Evolutionary conservation across 2,113 vertebrate species (phyloP).

Genomic region (Psittacara wagleri): DNA sequence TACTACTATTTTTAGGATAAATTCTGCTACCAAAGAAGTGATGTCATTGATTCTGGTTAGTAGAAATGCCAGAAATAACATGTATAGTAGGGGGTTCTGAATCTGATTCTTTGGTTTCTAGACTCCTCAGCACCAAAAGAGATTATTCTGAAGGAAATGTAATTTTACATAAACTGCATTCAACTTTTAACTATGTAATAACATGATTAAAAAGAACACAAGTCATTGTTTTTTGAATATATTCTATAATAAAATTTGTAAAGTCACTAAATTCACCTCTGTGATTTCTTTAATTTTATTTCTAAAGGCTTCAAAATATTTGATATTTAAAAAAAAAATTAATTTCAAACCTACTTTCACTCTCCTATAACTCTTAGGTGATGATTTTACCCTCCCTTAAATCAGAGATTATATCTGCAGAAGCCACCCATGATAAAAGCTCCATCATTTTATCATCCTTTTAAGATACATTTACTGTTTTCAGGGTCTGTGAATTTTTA

Average conservation of each 20-base stretch:
- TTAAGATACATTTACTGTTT: conserved; percentile 35
- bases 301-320: background rate
- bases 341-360: background rate
- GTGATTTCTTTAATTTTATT: background rate
- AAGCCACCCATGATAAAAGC: background rate
- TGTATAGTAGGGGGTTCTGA: background rate
- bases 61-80: background rate
- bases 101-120: background rate
- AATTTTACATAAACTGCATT: background rate
- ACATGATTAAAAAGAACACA: background rate
- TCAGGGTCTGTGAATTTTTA: background rate
- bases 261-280: background rate
- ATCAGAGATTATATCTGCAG: background rate
- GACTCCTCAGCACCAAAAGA: background rate
- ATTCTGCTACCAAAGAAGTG: background rate
- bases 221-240: background rate
- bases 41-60: background rate
- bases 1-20: background rate
- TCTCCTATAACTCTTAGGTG: background rate
- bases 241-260: background rate
- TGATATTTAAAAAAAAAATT: background rate
- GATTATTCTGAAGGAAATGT: background rate
- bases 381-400: background rate
- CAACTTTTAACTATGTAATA: background rate
- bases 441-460: background rate